phyloP scores from a whole-genome alignment of 2,113 vertebrate genomes.

The Colaptes auratus region DNA sequence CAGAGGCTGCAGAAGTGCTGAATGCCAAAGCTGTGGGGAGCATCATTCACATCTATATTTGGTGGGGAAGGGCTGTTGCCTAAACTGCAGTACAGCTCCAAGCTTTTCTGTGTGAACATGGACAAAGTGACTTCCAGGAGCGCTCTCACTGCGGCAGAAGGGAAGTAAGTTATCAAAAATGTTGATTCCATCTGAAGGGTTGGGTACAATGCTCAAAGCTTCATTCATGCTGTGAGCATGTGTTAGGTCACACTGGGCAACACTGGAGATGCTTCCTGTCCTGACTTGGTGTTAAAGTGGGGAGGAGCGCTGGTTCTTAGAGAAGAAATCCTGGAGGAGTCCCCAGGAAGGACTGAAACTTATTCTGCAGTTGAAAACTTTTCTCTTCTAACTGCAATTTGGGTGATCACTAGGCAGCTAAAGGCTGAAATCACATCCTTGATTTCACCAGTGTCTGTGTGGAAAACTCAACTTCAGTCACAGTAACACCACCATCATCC shows the following conservation, averaged over 20 bases:
- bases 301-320: not conserved
- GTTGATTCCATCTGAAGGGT: not conserved
- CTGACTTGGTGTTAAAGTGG: not conserved
- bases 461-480: not conserved
- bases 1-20: not conserved
- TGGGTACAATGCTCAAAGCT: not conserved
- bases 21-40: not conserved
- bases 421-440: not conserved
- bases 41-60: not conserved
- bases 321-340: not conserved
- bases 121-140: not conserved
- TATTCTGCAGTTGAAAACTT: not conserved
- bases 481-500: not conserved
- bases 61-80: not conserved
- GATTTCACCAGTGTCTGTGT: not conserved
- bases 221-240: rapidly evolving
- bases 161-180: not conserved
- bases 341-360: not conserved
- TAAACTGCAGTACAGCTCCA: not conserved
- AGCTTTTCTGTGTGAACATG: not conserved
- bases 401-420: not conserved
- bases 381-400: not conserved
- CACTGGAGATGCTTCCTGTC: not conserved
- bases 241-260: not conserved
- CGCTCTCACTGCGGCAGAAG: not conserved